These are phyloP conservation scores for Potamilus streckersoni DNA, from an alignment of 1,140 invertebrate genomes.

Conservation along the genomic window DNA sequence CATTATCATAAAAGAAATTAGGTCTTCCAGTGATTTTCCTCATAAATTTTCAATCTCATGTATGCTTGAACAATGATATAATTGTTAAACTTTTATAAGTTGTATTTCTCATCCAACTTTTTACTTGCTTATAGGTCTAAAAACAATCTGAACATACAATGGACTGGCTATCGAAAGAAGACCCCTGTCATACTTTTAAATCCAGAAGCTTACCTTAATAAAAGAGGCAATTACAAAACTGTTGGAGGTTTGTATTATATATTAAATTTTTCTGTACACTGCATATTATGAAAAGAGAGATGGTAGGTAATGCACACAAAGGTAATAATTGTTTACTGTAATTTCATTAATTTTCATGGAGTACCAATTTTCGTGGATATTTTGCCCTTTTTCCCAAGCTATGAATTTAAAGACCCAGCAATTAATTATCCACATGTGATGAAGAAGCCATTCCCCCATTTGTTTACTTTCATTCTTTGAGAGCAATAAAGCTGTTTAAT, in stretches of 20 bases:
- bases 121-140: slow-evolving; percentile 23
- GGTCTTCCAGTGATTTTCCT: neutral
- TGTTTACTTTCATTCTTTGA: neutral
- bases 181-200: slow-evolving; percentile 63
- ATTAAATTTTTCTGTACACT: neutral
- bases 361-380: neutral
- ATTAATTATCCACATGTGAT: too few species aligned
- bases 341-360: neutral
- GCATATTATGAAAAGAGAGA: neutral
- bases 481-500: too few species aligned
- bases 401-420: too few species aligned
- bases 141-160: slow-evolving; percentile 54
- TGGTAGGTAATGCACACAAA: neutral
- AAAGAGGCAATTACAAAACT: slow-evolving; percentile 51
- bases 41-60: neutral
- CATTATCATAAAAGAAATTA: too few species aligned
- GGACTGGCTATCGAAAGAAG: slow-evolving; percentile 65
- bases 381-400: neutral
- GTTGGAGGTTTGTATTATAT: slow-evolving; percentile 58
- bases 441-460: neutral
- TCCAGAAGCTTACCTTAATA: slow-evolving; percentile 55
- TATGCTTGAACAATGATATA: neutral
- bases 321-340: neutral
- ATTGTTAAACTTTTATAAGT: slow-evolving; percentile 7
- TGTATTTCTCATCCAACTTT: neutral